Conservation (phyloP, 2,888 invertebrate genomes). For the Apocheima hispidaria region DNA sequence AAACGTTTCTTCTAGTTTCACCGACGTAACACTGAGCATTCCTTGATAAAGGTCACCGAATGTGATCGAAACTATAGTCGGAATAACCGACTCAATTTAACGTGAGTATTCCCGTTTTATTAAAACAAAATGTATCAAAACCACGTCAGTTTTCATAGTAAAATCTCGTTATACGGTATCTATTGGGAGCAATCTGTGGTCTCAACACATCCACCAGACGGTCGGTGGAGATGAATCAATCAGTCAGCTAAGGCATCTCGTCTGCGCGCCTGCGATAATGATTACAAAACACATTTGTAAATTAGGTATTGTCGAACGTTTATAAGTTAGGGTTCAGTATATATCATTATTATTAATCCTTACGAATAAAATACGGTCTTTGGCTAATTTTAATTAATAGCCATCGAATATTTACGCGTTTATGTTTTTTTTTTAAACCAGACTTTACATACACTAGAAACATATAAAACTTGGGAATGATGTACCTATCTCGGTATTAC, state of each 20-base stretch:
- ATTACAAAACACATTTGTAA: neutral
- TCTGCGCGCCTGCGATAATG: neutral
- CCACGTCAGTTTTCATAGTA: too few species aligned
- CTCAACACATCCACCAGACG: too few species aligned
- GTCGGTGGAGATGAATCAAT: too few species aligned
- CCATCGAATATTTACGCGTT: neutral
- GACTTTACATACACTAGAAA: neutral
- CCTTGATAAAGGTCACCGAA: too few species aligned
- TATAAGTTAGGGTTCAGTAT: neutral
- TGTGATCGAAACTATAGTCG: too few species aligned
- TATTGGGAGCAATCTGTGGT: too few species aligned
- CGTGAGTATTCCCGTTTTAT: too few species aligned
- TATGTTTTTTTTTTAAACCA: neutral
- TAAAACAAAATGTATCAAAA: too few species aligned
- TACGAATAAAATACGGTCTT: neutral
- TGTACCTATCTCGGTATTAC: neutral
- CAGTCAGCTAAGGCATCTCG: neutral
- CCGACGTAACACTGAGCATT: too few species aligned
- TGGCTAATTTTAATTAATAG: neutral
- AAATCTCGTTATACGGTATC: too few species aligned
- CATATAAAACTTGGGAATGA: neutral
- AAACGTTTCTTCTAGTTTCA: too few species aligned
- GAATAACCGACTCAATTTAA: too few species aligned
- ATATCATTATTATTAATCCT: slow-evolving; percentile 2
- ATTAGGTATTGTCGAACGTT: neutral